Conservation (phyloP, 2,797 vertebrate genomes). For the Argya squamiceps region DNA sequence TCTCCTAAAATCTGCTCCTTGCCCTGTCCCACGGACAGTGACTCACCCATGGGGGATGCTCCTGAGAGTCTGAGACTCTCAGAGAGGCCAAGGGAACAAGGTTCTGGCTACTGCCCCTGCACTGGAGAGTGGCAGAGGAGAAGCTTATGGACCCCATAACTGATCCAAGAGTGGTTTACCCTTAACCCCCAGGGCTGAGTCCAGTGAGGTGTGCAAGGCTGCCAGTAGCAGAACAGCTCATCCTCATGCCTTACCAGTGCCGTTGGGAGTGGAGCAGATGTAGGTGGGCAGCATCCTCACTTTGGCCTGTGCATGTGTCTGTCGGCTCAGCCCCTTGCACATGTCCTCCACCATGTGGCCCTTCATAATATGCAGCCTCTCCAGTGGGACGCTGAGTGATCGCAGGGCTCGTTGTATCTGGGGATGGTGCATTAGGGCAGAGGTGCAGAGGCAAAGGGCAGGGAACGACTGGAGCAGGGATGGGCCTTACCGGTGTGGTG, state of each 20-base stretch:
- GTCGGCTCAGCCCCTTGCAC: slow-evolving; percentile 72
- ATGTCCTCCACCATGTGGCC: slow-evolving; percentile 71
- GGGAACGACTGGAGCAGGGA: background rate
- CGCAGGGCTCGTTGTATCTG: slow-evolving; percentile 75
- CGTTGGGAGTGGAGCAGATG: slow-evolving; percentile 81
- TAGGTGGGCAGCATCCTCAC: slow-evolving; percentile 88
- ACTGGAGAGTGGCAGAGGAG: background rate
- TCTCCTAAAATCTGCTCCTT: background rate
- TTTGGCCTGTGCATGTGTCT: slow-evolving; percentile 37
- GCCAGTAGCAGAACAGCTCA: background rate
- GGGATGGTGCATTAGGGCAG: background rate
- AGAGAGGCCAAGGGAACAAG: background rate
- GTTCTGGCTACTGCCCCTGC: background rate
- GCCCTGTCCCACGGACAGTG: background rate
- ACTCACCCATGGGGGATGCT: fast-evolving
- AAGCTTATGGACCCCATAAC: background rate
- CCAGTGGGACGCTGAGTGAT: slow-evolving; percentile 67
- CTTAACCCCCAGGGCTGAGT: background rate
- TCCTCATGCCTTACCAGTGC: slow-evolving; percentile 79
- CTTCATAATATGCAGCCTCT: slow-evolving; percentile 74
- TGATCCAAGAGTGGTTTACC: background rate
- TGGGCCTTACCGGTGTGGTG: background rate
- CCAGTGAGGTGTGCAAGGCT: fast-evolving
- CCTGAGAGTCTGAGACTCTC: background rate
- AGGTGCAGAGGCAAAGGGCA: background rate